Conservation (phyloP, 2,888 invertebrate species). For the Clivina fossor region DNA sequence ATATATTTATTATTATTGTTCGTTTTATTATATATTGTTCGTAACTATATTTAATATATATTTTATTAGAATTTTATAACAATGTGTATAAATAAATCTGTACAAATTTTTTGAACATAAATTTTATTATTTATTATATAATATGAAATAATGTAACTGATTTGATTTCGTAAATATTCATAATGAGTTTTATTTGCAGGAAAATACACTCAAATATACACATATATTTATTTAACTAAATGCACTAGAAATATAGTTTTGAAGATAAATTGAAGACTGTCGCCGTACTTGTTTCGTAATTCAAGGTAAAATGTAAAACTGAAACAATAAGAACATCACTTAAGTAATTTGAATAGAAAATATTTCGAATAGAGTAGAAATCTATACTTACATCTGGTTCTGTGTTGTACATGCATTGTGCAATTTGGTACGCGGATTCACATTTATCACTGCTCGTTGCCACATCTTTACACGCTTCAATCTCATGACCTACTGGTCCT, state of each 20-base stretch:
- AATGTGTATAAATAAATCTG: conserved; percentile 9
- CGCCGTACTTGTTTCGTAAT: not conserved
- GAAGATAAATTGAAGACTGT: no score
- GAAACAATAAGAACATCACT: no score
- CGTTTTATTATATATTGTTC: conserved; percentile 21
- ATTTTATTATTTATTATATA: conserved; percentile 20
- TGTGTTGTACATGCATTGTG: conserved; percentile 57
- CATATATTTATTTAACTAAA: no score
- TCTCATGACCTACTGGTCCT: conserved; percentile 53
- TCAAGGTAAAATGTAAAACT: conserved; percentile 31
- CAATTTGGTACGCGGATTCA: conserved; percentile 55
- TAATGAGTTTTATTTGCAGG: no score
- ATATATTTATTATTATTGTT: conserved; percentile 12
- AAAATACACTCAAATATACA: no score
- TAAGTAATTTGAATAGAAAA: not conserved
- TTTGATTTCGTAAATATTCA: no score
- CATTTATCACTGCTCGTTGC: conserved; percentile 58
- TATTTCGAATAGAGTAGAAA: not conserved
- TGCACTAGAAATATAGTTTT: no score
- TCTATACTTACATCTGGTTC: conserved; percentile 51
- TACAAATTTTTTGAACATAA: conserved; percentile 18
- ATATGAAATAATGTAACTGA: no score
- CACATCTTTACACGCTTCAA: conserved; percentile 58
- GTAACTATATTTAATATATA: no score
- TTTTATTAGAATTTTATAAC: conserved; percentile 22